Conservation (phyloP, 30 jellyfish, hydroid and myxozoan species). For the Pseudorhiza aurosa region DNA sequence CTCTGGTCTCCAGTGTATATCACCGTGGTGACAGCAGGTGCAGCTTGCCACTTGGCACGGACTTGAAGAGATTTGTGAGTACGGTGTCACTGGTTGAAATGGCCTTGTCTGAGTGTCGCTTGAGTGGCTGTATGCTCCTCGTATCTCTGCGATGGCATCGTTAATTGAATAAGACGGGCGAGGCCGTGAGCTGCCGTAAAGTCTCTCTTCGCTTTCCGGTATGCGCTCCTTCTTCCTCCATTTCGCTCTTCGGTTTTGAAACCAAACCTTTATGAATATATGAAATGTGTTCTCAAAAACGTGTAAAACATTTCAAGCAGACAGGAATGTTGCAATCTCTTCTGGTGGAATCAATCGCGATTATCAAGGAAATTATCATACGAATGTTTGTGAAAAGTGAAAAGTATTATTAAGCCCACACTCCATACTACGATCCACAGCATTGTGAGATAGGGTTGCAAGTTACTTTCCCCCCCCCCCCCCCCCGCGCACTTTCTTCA, state of each 20-base stretch:
- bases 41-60: constrained; percentile 58
- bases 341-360: too few relatives aligned
- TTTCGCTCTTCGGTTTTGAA: constrained; percentile 83
- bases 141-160: constrained; percentile 71
- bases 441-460: too few relatives aligned
- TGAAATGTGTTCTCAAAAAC: too few relatives aligned
- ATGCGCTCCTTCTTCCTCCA: constrained; percentile 79
- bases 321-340: too few relatives aligned
- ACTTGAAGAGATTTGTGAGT: constrained; percentile 52
- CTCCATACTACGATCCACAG: too few relatives aligned
- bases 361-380: too few relatives aligned
- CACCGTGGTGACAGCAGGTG: constrained; percentile 71
- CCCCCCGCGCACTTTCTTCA: too few relatives aligned
- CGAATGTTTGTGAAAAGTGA: too few relatives aligned
- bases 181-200: constrained; percentile 59
- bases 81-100: constrained; percentile 43
- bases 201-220: constrained; percentile 63
- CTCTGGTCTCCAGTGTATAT: constrained; percentile 35
- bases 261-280: constrained; percentile 76
- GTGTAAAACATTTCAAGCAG: too few relatives aligned
- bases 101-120: constrained; percentile 49
- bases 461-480: too few relatives aligned
- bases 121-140: constrained; percentile 59
- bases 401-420: too few relatives aligned
- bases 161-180: constrained; percentile 60